Evolutionary conservation across 2,113 vertebrate species (phyloP), one percentile per base, ranked within the genome.

Genomic region (Odocoileus virginianus): DNA sequence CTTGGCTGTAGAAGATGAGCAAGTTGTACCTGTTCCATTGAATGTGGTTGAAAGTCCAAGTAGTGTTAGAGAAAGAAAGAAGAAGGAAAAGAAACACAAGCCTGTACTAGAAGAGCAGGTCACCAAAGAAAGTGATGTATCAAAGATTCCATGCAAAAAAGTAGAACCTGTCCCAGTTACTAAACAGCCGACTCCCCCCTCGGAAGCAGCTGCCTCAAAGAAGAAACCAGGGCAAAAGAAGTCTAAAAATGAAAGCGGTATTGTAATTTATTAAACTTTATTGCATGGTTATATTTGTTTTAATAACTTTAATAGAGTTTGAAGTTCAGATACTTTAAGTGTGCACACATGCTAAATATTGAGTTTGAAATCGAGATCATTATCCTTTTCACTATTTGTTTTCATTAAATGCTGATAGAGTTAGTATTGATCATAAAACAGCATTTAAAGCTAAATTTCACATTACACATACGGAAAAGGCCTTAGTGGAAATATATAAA

Each of bases 221-320:
- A 99, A 99, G 95, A 99, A 99, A 98, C 97, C 99, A 97, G 99
- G 99, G 54, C 99, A 99, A 98, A 99, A 99, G 98, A 99, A 99
- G 98, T 99, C 99, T 98, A 99, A 99, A 99, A 99, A 99, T 97
- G 99, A 98, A 98, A 99, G 93, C 97, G 99, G 99, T 99, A 99
- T 97, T 97, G 64, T 96, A 97, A 98, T 98, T 97, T 98, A 96
- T 98, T 98, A 96, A 98, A 61, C 88, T 96, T 97, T 86, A 91
- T 93, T 94, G n/a, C 17, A 33, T 96, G 78, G 36, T 87, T 95
- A 2, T 94, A 88, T 91, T 95, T 94, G 45, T 90, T 87, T 95
- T 95, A 95, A 93, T 91, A 91, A 90, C 27, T n/a, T 96, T 33
- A 74, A 25, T 40, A 90, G 74, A 71, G 28, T 43, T 93, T 92